These are phyloP conservation scores for Drosophila ogumai DNA, from an alignment of 1,140 invertebrate genomes.

Conservation along the genomic window DNA sequence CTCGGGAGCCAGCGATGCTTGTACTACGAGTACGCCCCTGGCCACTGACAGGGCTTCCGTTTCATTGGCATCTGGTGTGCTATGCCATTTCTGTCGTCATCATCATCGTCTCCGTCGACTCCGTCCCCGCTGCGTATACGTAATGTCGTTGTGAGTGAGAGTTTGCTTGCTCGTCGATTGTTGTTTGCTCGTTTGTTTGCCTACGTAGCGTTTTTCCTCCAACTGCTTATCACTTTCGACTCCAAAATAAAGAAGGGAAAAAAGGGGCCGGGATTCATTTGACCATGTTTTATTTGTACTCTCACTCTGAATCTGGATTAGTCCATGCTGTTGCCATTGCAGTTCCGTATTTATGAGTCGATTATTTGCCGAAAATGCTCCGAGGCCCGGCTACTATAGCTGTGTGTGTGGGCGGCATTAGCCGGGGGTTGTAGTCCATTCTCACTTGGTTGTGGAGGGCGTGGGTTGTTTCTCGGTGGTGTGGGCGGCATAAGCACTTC, in stretches of 20 bases:
- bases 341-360: constrained; percentile 66
- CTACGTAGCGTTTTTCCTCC: constrained; percentile 55
- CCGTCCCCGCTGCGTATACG: constrained; percentile 66
- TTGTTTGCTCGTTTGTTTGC: constrained; percentile 55
- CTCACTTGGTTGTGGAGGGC: constrained; percentile 30
- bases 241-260: constrained; percentile 17
- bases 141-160: constrained; percentile 43
- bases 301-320: constrained; percentile 22
- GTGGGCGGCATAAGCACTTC: constrained; percentile 29
- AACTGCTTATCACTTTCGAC: constrained; percentile 39
- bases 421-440: constrained; percentile 23
- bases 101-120: not conserved
- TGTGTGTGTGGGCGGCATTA: constrained; percentile 12
- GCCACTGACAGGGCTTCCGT: constrained; percentile 65
- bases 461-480: constrained; percentile 12
- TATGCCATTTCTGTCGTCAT: constrained; percentile 66
- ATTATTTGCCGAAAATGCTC: constrained; percentile 54
- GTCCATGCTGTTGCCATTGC: constrained; percentile 57
- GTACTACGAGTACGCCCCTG: constrained; percentile 35
- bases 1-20: constrained; percentile 15
- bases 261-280: constrained; percentile 41
- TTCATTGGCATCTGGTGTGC: constrained; percentile 66
- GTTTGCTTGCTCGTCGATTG: constrained; percentile 7
- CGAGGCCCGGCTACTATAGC: not conserved
- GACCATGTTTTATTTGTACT: constrained; percentile 57